These are phyloP conservation scores for Bergia puertoricense DNA, from an alignment of 92 coral and sea anemone species.

Conservation along the genomic window DNA sequence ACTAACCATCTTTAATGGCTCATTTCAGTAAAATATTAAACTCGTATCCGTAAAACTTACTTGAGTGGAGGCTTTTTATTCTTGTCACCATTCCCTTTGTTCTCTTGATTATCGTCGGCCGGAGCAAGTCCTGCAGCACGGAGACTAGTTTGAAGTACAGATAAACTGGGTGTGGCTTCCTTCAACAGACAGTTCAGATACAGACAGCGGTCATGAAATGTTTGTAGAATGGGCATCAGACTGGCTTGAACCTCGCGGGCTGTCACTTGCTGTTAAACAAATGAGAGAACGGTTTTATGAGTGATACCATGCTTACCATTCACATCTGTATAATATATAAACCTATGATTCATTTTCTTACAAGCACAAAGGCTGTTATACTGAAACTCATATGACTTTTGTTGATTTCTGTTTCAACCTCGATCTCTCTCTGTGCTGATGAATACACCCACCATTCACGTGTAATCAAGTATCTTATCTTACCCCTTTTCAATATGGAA, in stretches of 20 bases:
- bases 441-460: too few species aligned
- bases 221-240: constrained; percentile 82
- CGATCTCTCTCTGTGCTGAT: too few species aligned
- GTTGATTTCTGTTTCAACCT: too few species aligned
- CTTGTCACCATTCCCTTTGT: constrained; percentile 8
- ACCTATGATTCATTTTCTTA: not conserved
- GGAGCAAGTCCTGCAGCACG: constrained; percentile 34
- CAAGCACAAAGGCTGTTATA: too few species aligned
- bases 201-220: constrained; percentile 85
- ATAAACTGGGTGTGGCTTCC: constrained; percentile 84
- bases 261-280: constrained; percentile 83
- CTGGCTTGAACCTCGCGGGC: constrained; percentile 90
- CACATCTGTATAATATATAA: not conserved
- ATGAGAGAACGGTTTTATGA: not conserved
- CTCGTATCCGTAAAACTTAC: not conserved
- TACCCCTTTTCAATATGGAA: too few species aligned
- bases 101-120: constrained; percentile 12
- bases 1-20: not conserved
- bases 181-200: constrained; percentile 84
- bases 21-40: not conserved
- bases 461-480: too few species aligned
- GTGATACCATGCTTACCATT: not conserved
- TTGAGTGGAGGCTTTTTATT: constrained; percentile 19
- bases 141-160: constrained; percentile 72
- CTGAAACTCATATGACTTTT: too few species aligned